These are phyloP conservation scores for Neoscelio sp. DNA, from an alignment of 2,888 invertebrate species.

Conservation along the genomic window DNA sequence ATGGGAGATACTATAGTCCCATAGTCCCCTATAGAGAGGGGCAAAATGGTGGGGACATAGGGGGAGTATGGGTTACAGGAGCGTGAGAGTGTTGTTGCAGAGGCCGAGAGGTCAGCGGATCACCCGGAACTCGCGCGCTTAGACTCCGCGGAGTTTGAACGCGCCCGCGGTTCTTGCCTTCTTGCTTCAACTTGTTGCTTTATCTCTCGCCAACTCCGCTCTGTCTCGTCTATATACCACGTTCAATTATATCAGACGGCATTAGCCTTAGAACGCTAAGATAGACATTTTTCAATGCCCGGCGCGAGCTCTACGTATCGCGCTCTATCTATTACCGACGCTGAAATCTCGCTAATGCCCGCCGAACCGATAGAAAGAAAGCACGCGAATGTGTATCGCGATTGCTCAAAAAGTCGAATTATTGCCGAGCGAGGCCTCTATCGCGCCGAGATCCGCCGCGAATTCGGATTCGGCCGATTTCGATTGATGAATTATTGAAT, in stretches of 20 bases:
- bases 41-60: constrained; percentile 76
- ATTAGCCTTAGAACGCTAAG: constrained; percentile 68
- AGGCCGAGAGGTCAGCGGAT: constrained; percentile 83
- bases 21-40: constrained; percentile 74
- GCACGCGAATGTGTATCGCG: constrained; percentile 56
- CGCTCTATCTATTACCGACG: constrained; percentile 63
- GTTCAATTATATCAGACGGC: constrained; percentile 69
- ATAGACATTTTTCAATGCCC: constrained; percentile 64
- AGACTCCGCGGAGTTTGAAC: constrained; percentile 78
- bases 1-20: constrained; percentile 71
- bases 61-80: constrained; percentile 83
- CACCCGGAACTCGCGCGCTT: constrained; percentile 83
- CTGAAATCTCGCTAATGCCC: constrained; percentile 54
- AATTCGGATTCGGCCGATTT: constrained; percentile 16
- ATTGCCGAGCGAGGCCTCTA: constrained; percentile 5
- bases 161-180: constrained; percentile 77
- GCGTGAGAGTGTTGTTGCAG: constrained; percentile 83
- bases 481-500: constrained; percentile 62
- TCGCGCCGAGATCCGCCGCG: constrained; percentile 11
- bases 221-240: constrained; percentile 64
- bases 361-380: constrained; percentile 30
- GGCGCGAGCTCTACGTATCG: constrained; percentile 62
- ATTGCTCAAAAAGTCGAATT: constrained; percentile 55
- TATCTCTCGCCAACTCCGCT: constrained; percentile 64
- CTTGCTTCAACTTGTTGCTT: constrained; percentile 69